A percentile compares a stretch with the other conserved stretches of the same genome.
These are phyloP conservation scores for Folsomia candida DNA, from an alignment of 2,888 invertebrate genomes.

Conservation along the genomic window DNA sequence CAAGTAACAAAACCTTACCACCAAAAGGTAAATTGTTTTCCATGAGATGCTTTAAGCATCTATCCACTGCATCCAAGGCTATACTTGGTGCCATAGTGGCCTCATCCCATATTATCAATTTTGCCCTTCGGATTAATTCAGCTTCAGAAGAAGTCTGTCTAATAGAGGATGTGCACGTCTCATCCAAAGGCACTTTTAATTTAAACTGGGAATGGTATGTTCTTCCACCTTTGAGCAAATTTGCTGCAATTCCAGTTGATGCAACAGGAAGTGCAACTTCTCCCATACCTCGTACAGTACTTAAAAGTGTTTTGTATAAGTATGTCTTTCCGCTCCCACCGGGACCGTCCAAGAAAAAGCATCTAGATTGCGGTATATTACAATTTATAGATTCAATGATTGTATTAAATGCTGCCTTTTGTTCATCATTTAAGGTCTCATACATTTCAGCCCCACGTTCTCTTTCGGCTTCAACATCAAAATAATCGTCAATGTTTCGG, in stretches of 20 bases:
- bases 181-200: constrained; percentile 42
- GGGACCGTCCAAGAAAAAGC: constrained; percentile 54
- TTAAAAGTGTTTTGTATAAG: constrained; percentile 42
- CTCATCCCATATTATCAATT: constrained; percentile 28
- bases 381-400: constrained; percentile 4
- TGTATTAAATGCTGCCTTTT: constrained; percentile 13
- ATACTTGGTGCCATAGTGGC: constrained; percentile 17
- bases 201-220: constrained; percentile 53
- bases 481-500: background rate
- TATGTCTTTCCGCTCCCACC: too few relatives aligned
- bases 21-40: constrained; percentile 25
- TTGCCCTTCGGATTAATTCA: background rate
- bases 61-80: constrained; percentile 25
- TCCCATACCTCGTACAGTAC: constrained; percentile 34
- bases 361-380: background rate
- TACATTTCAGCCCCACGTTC: background rate
- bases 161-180: constrained; percentile 15
- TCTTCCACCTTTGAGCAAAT: constrained; percentile 52
- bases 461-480: background rate
- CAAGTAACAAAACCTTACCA: constrained; percentile 32
- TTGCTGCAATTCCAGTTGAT: too few relatives aligned
- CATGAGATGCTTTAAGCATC: constrained; percentile 21
- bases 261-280: constrained; percentile 36
- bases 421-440: constrained; percentile 14
- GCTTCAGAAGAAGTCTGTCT: background rate